A percentile compares a stretch with the other conserved stretches of the same genome.
These are phyloP conservation scores for Gymnodraco acuticeps DNA, from an alignment of 2,797 vertebrate species.

Conservation along the genomic window DNA sequence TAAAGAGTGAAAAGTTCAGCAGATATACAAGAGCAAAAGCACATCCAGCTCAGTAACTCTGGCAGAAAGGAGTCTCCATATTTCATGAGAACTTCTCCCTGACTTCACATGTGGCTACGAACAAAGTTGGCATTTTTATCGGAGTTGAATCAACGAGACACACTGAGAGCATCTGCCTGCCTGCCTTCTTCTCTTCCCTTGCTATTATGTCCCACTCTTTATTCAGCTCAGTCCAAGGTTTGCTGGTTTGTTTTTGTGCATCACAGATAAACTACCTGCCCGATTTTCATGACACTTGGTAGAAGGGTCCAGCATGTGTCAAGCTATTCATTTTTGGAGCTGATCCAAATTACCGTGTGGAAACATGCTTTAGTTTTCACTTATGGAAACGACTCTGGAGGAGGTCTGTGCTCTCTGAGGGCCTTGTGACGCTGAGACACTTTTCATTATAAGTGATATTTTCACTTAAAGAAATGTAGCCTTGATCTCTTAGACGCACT, in stretches of 20 bases:
- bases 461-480: background rate
- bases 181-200: slow-evolving; percentile 7
- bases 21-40: slow-evolving; percentile 57
- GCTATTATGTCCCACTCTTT: slow-evolving; percentile 1
- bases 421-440: background rate
- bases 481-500: background rate
- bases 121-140: slow-evolving; percentile 74
- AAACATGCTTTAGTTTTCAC: no score
- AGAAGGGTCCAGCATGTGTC: no score
- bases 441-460: slow-evolving; percentile 8
- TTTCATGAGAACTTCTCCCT: slow-evolving; percentile 82
- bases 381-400: no score
- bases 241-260: no score
- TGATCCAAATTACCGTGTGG: no score
- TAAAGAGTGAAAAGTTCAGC: slow-evolving; percentile 82
- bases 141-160: slow-evolving; percentile 62
- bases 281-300: no score
- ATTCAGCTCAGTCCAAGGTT: background rate
- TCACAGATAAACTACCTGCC: no score
- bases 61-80: slow-evolving; percentile 74
- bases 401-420: no score
- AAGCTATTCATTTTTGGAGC: no score
- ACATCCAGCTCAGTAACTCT: slow-evolving; percentile 51
- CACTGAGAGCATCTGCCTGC: slow-evolving; percentile 44
- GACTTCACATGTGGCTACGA: slow-evolving; percentile 63